A percentile compares a stretch with the other conserved stretches of the same genome.
phyloP scores from a whole-genome alignment of 2,888 invertebrate species.

The Pristionchus fissidentatus region DNA sequence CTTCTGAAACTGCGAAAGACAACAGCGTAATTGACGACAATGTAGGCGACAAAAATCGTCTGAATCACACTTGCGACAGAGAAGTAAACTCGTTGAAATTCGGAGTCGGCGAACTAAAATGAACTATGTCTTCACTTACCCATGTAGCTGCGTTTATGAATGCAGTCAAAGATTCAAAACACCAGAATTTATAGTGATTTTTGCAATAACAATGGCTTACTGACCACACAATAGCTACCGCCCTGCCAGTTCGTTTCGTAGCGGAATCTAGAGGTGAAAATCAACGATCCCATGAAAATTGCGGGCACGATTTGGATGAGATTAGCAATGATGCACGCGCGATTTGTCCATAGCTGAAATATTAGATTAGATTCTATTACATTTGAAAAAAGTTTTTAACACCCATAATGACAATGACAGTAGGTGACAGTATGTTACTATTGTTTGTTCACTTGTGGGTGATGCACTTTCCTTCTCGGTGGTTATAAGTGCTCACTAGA shows the following conservation, averaged over 20 bases:
- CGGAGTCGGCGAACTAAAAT: slow-evolving; percentile 29
- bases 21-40: slow-evolving; percentile 23
- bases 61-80: not conserved
- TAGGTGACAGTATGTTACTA: no score
- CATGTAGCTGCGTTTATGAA: not conserved
- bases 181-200: not conserved
- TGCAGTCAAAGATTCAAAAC: not conserved
- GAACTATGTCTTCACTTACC: not conserved
- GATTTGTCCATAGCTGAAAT: slow-evolving; percentile 1
- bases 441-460: no score
- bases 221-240: not conserved
- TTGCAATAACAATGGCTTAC: not conserved
- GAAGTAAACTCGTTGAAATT: slow-evolving; percentile 6
- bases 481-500: no score
- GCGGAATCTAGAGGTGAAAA: not conserved
- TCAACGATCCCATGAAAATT: not conserved
- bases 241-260: slow-evolving; percentile 27
- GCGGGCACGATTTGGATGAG: not conserved
- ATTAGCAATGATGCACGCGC: not conserved
- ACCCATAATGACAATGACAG: no score
- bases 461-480: no score
- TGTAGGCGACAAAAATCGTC: slow-evolving; percentile 15
- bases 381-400: no score
- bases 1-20: slow-evolving; percentile 20
- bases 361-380: not conserved